phyloP scores from a whole-genome alignment of 2,113 vertebrate species.

The Apodemus speciosus region DNA sequence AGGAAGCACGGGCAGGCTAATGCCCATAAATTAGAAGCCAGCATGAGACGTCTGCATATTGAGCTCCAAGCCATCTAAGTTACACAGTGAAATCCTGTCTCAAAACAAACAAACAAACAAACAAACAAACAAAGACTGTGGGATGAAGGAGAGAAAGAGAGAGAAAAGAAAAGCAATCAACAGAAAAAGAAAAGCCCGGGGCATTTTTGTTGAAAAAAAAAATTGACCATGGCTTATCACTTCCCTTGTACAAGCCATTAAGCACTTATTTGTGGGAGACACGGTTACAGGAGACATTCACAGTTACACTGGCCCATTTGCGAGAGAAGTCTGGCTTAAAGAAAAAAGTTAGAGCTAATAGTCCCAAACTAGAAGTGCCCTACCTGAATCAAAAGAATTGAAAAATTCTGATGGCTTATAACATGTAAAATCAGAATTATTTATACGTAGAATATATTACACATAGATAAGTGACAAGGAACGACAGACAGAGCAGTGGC shows the following conservation, averaged over 20 bases:
- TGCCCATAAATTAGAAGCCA: background rate
- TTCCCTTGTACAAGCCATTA: background rate
- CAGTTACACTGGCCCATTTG: background rate
- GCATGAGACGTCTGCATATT: background rate
- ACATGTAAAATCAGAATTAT: background rate
- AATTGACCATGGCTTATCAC: background rate
- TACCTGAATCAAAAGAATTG: background rate
- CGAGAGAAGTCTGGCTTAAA: background rate
- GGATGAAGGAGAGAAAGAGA: background rate
- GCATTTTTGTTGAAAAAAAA: background rate
- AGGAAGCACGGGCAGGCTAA: background rate
- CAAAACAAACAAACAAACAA: background rate
- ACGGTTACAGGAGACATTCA: background rate
- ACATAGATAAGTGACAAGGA: background rate
- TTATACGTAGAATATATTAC: background rate
- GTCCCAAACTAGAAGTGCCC: background rate
- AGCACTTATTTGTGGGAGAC: background rate
- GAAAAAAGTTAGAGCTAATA: background rate
- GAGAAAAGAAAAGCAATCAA: background rate
- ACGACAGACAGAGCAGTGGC: background rate
- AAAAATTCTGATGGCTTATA: background rate
- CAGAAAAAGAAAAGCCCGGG: background rate
- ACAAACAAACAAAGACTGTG: accelerated
- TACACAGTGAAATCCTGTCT: background rate
- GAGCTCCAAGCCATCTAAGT: background rate